phyloP scores from a whole-genome alignment of 1,140 invertebrate species.

The Chironomus tepperi region DNA sequence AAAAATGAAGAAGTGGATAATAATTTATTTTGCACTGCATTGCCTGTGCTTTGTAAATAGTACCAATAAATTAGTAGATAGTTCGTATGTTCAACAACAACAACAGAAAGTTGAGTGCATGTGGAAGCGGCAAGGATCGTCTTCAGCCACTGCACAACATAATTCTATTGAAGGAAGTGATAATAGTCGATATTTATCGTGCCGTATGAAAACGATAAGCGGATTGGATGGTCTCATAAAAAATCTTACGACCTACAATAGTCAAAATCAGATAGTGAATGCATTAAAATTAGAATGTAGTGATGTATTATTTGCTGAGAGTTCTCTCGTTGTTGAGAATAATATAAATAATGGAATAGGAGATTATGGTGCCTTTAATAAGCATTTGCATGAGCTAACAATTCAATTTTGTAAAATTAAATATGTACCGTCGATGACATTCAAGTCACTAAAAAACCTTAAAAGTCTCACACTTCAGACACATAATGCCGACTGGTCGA shows the following conservation, averaged over 20 bases:
- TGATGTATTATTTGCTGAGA: conserved; percentile 71
- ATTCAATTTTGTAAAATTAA: conserved; percentile 87
- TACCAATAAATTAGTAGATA: conserved; percentile 20
- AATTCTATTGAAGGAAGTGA: neutral
- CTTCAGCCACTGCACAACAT: neutral
- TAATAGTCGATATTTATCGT: conserved; percentile 43
- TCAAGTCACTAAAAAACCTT: conserved; percentile 68
- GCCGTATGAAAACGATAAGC: conserved; percentile 60
- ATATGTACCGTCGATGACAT: conserved; percentile 75
- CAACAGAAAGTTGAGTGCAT: conserved; percentile 5
- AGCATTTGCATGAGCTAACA: conserved; percentile 58
- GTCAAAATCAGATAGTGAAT: conserved; percentile 55
- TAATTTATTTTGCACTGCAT: conserved; percentile 8
- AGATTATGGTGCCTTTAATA: conserved; percentile 21
- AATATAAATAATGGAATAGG: neutral
- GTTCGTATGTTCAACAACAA: neutral
- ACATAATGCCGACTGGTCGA: conserved; percentile 80
- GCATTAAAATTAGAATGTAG: conserved; percentile 65
- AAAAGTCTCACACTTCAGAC: conserved; percentile 77
- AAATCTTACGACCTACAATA: conserved; percentile 48
- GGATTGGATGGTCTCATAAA: conserved; percentile 58
- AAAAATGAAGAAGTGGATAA: conserved; percentile 13
- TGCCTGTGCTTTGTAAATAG: conserved; percentile 2
- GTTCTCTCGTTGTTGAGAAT: conserved; percentile 43
- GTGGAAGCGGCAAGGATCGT: neutral